phyloP scores from a whole-genome alignment of 2,797 vertebrate genomes.

The Mormyrops attenuatus region DNA sequence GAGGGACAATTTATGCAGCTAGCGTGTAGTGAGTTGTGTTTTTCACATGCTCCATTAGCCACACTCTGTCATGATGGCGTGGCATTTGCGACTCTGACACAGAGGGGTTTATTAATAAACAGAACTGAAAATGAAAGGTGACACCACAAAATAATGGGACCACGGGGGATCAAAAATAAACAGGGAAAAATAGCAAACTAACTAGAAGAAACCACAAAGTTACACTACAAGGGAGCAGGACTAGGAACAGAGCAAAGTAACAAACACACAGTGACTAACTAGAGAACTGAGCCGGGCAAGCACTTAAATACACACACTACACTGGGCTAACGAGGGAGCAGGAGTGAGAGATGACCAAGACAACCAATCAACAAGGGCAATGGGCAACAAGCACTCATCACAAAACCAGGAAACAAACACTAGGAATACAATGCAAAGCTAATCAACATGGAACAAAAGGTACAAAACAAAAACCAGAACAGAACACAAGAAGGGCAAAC shows the following conservation, averaged over 20 bases:
- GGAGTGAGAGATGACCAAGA: neutral
- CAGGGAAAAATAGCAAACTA: neutral
- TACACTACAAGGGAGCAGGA: neutral
- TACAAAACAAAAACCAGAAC: neutral
- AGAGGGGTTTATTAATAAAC: neutral
- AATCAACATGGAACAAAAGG: neutral
- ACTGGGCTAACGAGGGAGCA: neutral
- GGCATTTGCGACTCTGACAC: neutral
- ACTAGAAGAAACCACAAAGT: neutral
- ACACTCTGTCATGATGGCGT: neutral
- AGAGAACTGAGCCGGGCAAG: neutral
- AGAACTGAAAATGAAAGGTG: neutral
- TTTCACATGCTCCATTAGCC: neutral
- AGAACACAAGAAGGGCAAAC: neutral
- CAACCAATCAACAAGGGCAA: neutral
- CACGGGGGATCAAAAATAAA: neutral
- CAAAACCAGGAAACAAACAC: neutral
- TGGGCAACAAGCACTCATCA: neutral
- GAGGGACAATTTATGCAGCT: neutral
- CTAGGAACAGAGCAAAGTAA: neutral
- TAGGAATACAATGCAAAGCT: neutral
- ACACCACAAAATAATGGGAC: neutral
- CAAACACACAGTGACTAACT: neutral
- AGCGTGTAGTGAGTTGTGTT: neutral
- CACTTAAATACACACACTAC: neutral